Evolutionary conservation across 2,797 vertebrate genomes (phyloP), one percentile per base, ranked within the genome.

Genomic region (Chanos chanos): DNA sequence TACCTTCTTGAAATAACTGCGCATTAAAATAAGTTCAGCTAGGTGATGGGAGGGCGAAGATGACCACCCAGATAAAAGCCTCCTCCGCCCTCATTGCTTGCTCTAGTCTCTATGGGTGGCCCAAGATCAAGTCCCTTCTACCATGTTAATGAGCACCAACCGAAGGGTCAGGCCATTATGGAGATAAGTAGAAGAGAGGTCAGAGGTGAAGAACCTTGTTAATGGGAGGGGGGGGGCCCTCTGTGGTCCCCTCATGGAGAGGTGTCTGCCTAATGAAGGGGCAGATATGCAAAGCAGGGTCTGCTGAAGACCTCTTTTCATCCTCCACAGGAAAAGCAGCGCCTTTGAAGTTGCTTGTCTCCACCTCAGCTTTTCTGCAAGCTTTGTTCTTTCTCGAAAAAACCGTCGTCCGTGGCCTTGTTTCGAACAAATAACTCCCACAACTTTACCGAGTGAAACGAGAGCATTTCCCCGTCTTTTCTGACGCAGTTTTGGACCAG

Each of bases 151-250:
- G 92, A 92, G 88, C 68, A 72, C 79, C 80, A 76, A 90, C 87
- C 84, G 68, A 66, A 77, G 86, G 88, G 91, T 90, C 89, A 88
- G 85, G 81, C 82, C 85, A 89, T 91, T 94, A 91, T 91, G 90
- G 88, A 92, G 91, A 92, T 92, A 90, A 89, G 81, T 71, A 61
- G 64, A 73, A 74, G 78, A 74, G 77, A 80, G 86, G 81, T 83
- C 75, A 89, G 83, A 89, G 89, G 89, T 88, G 87, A 85, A 70
- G 71, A 81, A 82, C 86, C 83, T 83, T 66, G 44, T 84, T 89
- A 90, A 91, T 87, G 78, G 81, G 78, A 75, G 77, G 83, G 85
- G 81, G 81, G 78, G 75, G 77, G 83, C 85, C 81, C 52, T 79
- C 61, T 74, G 64, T 31, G 12, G 15, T 34, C 63, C 75, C 64